Evolutionary conservation across 2,888 invertebrate species (phyloP), one percentile per base, ranked within the genome.

Genomic region (Melikaiella ostensackeni): DNA sequence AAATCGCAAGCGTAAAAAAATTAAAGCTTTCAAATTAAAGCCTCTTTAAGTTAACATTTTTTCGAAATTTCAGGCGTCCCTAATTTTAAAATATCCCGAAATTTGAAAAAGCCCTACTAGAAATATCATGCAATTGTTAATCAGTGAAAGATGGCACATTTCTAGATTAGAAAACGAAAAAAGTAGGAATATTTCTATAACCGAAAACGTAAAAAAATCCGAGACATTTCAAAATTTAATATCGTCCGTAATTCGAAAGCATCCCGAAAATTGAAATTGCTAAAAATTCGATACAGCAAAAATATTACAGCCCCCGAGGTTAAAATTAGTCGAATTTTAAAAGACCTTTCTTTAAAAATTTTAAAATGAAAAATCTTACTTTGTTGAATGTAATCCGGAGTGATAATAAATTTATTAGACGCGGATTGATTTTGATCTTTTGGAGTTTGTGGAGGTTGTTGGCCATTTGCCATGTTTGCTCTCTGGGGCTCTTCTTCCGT

Each of bases 371-470:
- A 76, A 55, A 66, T 77, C 95, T 95, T 93, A 97, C 98, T 97
- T 94, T 98, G 97, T 91, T 98, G 97, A 85, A 98, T 97, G 89
- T 98, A 98, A 92, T 97, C 97, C 76, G 97, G 96, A 19, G 98
- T 98, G 80, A 98, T 94, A 84, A 97, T 95, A 92, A 98, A 98
- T 92, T 96, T 94, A 87, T 94, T 93, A 57, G 90, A 85, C 75
- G 89, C 85, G 59, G 92, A 87, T 79, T 90, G 88, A 76, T 78
- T 87, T 42, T 86, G 84, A 16, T 91, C 91, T 81, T 89, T 89
- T 4, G 86, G 63, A 7, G 88, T 86, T 80, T 91, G 91, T 64
- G 89, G 84, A 27, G 90, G 89, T 81, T 91, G 90, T 84, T 92
- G 89, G 27, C 91, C 91, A 83, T 91, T 91, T 2, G 88, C 89